phyloP scores from a whole-genome alignment of 2,113 vertebrate species.

The Ariopsis seemanni region DNA sequence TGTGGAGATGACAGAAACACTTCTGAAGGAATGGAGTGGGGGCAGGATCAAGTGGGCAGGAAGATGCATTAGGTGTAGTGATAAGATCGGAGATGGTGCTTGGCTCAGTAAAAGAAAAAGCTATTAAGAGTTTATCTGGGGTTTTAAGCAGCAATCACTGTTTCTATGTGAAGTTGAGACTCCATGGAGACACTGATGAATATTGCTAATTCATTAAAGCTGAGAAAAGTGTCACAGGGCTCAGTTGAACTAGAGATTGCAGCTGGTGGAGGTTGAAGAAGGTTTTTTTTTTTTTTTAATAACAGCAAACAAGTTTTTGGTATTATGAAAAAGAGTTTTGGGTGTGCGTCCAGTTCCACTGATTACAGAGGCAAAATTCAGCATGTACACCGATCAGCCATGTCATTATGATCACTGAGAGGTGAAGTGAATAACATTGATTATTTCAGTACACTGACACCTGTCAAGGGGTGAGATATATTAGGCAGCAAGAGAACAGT shows the following conservation, averaged over 20 bases:
- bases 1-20: not conserved
- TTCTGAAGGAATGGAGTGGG: not conserved
- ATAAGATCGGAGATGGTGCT: constrained; percentile 4
- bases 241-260: not conserved
- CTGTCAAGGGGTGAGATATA: too few species aligned
- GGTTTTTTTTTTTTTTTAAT: not conserved
- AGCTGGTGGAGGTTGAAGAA: not conserved
- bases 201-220: not conserved
- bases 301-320: not conserved
- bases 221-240: not conserved
- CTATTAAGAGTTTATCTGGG: not conserved
- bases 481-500: too few species aligned
- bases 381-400: not conserved
- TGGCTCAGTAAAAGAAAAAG: not conserved
- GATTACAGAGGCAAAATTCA: not conserved
- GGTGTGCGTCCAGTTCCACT: not conserved
- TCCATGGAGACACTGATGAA: not conserved
- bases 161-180: not conserved
- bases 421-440: too few species aligned
- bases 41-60: not conserved
- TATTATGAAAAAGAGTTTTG: too few species aligned
- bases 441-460: too few species aligned
- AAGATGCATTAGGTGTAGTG: not conserved
- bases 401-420: too few species aligned
- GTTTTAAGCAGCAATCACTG: not conserved